Evolutionary conservation across 2,113 vertebrate genomes (phyloP), one percentile per base, ranked within the genome.

Genomic region (Notarius lentiginosus): DNA sequence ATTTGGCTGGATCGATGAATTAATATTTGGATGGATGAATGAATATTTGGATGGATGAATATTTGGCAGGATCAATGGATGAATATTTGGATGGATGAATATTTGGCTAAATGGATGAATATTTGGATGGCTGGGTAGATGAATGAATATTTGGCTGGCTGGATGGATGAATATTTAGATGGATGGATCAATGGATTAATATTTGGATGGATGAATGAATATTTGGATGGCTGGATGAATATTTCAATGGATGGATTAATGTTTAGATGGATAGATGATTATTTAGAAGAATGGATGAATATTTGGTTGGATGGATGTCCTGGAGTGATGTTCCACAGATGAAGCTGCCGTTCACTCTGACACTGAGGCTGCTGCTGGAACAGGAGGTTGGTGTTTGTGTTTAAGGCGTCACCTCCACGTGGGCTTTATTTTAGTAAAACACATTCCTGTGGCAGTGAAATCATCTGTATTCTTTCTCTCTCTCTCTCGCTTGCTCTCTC

Each of bases 371-470:
- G 68, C 27, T 18, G 30, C 27, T 70, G 66, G 66, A 70, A 65
- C 63, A 66, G 41, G 68, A 22, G 18, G 30, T 82, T 63, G 17
- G 17, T 55, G 53, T 30, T 56, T 34, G 77, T 34, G 27, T 61
- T 30, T 41, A 30, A 22, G 79, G 56, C 58, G 79, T 82, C 79
- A 3, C 58, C 53, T 80, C 55, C 55, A 61, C 60, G 79, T 63
- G 77, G 9, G 58, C 79, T 47, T 60, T 61, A 47, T 82, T 82
- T 82, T 61, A 34, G 79, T 61, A 82, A 63, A 20, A 58, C 56
- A 63, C 79, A 82, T 82, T 82, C 79, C 41, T 61, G 30, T 18
- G 58, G 27, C 34, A 20, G 18, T 63, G 79, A 82, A 60, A 34
- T 82, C 79, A 63, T 63, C 79, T n/a, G 27, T 58, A 3, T n/a